These are phyloP conservation scores for Cremastinae sp. DNA, from an alignment of 2,888 invertebrate species.

Conservation along the genomic window DNA sequence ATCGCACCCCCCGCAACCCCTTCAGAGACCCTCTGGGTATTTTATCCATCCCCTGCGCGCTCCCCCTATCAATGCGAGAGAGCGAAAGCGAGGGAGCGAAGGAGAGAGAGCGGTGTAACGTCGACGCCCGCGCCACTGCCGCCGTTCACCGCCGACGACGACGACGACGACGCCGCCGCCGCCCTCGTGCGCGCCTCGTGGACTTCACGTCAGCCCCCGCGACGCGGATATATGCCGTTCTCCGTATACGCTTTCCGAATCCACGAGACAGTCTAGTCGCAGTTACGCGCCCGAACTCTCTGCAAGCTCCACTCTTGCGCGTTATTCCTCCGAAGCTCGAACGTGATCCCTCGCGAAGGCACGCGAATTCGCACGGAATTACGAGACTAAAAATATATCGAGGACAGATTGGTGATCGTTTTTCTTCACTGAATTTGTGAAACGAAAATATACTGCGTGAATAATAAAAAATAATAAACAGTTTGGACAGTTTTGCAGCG, in stretches of 20 bases:
- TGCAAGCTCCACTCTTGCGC: slow-evolving; percentile 54
- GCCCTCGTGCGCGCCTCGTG: slow-evolving; percentile 75
- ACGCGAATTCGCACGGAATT: neutral
- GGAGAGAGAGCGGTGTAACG: slow-evolving; percentile 27
- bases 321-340: slow-evolving; percentile 32
- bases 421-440: no score
- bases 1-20: slow-evolving; percentile 29
- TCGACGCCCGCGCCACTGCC: slow-evolving; percentile 58
- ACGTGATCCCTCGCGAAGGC: neutral
- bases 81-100: slow-evolving; percentile 41
- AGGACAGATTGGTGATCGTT: no score
- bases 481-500: slow-evolving; percentile 3
- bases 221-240: slow-evolving; percentile 63
- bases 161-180: slow-evolving; percentile 61
- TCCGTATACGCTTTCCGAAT: slow-evolving; percentile 52
- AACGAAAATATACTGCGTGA: no score
- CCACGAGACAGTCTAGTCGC: slow-evolving; percentile 65
- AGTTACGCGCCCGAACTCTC: slow-evolving; percentile 63
- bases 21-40: slow-evolving; percentile 51
- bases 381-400: neutral
- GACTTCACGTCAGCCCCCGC: slow-evolving; percentile 67
- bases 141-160: slow-evolving; percentile 44
- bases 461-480: no score
- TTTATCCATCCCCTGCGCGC: slow-evolving; percentile 65
- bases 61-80: slow-evolving; percentile 27